These are phyloP conservation scores for Platerodrilus igneus DNA, from an alignment of 2,888 invertebrate genomes.

Conservation along the genomic window DNA sequence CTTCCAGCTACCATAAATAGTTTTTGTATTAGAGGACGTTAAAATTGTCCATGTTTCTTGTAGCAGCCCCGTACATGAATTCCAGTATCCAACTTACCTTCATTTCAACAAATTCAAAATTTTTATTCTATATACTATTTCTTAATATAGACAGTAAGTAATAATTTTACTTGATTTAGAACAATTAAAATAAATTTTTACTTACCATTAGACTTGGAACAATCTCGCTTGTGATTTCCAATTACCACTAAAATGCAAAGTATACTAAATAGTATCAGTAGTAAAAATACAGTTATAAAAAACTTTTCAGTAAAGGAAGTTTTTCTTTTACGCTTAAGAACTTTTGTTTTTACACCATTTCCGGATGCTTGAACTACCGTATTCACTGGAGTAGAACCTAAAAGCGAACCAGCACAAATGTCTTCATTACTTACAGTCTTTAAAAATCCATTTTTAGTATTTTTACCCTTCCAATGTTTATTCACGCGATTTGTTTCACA, in stretches of 20 bases:
- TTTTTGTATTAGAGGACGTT: too few species aligned
- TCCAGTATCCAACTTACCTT: too few species aligned
- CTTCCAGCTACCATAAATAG: too few species aligned
- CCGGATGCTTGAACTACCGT: slow-evolving; percentile 44
- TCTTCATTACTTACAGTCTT: slow-evolving; percentile 30
- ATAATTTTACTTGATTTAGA: too few species aligned
- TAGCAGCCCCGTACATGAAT: too few species aligned
- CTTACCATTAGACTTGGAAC: slow-evolving; percentile 36
- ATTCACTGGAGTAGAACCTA: slow-evolving; percentile 31
- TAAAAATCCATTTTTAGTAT: slow-evolving; percentile 40
- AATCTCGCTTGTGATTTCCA: slow-evolving; percentile 33
- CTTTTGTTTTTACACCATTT: slow-evolving; percentile 41
- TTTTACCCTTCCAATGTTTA: slow-evolving; percentile 29
- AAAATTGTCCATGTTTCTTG: too few species aligned
- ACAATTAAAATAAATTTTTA: too few species aligned
- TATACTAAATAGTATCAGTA: slow-evolving; percentile 38
- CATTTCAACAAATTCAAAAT: too few species aligned
- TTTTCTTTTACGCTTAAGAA: slow-evolving; percentile 35
- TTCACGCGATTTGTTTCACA: slow-evolving; percentile 35
- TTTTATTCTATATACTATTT: too few species aligned
- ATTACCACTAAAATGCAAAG: slow-evolving; percentile 38
- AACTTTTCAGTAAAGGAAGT: slow-evolving; percentile 37
- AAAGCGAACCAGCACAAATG: slow-evolving; percentile 30
- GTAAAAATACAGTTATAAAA: slow-evolving; percentile 38
- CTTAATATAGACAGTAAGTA: too few species aligned